Percentiles rank a stretch among this genome's conserved stretches.
Conservation (phyloP, 2,888 invertebrate species). For the Platycheirus rosarum region DNA sequence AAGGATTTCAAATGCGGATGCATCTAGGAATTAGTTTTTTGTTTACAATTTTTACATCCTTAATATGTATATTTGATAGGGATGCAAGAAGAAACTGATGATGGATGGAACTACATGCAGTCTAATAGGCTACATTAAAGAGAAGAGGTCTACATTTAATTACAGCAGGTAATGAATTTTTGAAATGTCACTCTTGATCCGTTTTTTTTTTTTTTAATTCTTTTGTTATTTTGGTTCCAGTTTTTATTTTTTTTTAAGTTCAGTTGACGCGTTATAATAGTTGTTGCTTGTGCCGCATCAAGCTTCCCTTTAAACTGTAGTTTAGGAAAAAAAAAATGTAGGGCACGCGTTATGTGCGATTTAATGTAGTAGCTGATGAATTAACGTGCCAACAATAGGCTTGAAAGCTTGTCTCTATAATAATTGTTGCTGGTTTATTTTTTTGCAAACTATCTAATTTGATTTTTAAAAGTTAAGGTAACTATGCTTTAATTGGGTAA, state of each 20-base stretch:
- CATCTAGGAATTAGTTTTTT: conserved; percentile 52
- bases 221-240: background rate
- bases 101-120: conserved; percentile 43
- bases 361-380: conserved; percentile 29
- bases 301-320: conserved; percentile 1
- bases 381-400: conserved; percentile 7
- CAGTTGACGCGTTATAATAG: background rate
- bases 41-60: conserved; percentile 30
- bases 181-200: conserved; percentile 15
- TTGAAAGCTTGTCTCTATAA: conserved; percentile 3
- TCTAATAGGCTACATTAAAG: conserved; percentile 46
- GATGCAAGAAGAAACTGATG: conserved; percentile 20
- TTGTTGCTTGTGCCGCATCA: conserved; percentile 18
- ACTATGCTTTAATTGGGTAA: background rate
- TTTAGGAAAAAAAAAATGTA: background rate
- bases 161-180: conserved; percentile 41
- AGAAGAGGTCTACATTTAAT: conserved; percentile 23
- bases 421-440: background rate
- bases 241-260: background rate
- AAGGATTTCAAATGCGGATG: conserved; percentile 46
- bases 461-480: background rate
- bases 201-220: background rate
- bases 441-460: conserved; percentile 7
- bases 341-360: conserved; percentile 15
- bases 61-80: conserved; percentile 13